Base-by-base conservation (phyloP, 2,797 vertebrate species). In the Dallia pectoralis region DNA sequence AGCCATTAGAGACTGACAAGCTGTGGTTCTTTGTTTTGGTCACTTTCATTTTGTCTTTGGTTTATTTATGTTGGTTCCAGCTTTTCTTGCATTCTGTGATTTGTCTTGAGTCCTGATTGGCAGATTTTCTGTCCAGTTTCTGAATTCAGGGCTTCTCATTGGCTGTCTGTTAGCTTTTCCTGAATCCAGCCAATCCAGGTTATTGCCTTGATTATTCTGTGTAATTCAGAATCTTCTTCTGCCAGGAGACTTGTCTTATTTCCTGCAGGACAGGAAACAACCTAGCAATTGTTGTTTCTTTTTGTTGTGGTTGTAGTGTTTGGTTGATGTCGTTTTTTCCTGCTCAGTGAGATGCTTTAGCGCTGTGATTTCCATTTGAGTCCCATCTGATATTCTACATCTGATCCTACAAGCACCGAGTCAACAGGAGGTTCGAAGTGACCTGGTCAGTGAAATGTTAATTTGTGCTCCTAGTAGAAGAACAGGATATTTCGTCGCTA, bases 191-290 rank as follows among this genome's bases (percentile, higher is more conserved):
- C 25, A 66, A 59, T 68, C 49, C n/a, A 63, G 49, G 22, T 25
- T 14, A 27, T 73, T n/a, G 30, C 44, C 11, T 19, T 65, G 47
- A 12, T 36, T 74, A 15, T 59, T 66, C 62, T 64, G 3, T 72
- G 16, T 68, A 59, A 32, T 32, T 68, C 29, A 51, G 11, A 65
- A 33, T 40, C 63, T 59, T 48, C 36, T 65, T 70, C 33, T 51
- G 67, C 70, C 15, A 71, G 7, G 53, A 36, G 71, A 65, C 11
- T 51, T 33, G 56, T 27, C 49, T 22, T 71, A 64, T 73, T 74
- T 87, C 87, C 90, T 89, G 91, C 91, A 69, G 91, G 90, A 83
- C 87, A 85, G 87, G 91, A 90, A 74, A 40, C 81, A 0, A 3
- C 74, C 83, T 77, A 71, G 74, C 29, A 25, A 4, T 25, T 72